Percentiles rank a stretch among this genome's conserved stretches.
Conservation (phyloP, 2,797 vertebrate species). For the Hapalemur alaotrensis region DNA sequence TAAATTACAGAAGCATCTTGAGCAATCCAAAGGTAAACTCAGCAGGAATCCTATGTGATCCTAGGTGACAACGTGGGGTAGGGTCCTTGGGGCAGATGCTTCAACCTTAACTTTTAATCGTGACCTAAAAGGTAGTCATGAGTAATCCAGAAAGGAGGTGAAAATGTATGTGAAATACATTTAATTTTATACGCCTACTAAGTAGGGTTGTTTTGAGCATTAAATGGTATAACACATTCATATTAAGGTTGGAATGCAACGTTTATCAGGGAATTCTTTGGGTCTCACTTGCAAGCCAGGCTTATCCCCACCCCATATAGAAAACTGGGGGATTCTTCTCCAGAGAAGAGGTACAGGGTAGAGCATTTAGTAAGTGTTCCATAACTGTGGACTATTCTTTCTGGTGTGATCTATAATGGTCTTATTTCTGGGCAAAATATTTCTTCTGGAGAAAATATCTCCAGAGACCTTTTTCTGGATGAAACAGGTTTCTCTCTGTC, state of each 20-base stretch:
- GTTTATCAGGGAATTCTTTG: background rate
- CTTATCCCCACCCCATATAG: background rate
- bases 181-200: background rate
- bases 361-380: background rate
- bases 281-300: background rate
- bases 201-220: background rate
- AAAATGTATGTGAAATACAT: background rate
- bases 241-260: background rate
- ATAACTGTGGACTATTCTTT: background rate
- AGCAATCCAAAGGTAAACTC: background rate
- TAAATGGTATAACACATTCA: background rate
- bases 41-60: background rate
- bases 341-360: background rate
- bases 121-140: background rate
- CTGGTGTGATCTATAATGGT: background rate
- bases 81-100: background rate
- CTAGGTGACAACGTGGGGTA: background rate
- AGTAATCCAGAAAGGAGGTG: background rate
- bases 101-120: background rate
- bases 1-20: background rate
- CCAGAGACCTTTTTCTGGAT: background rate
- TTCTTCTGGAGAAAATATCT: background rate
- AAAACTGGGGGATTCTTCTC: background rate
- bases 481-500: accelerated
- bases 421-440: background rate